Conservation (phyloP, 2,113 vertebrate species). For the Maylandia zebra region DNA sequence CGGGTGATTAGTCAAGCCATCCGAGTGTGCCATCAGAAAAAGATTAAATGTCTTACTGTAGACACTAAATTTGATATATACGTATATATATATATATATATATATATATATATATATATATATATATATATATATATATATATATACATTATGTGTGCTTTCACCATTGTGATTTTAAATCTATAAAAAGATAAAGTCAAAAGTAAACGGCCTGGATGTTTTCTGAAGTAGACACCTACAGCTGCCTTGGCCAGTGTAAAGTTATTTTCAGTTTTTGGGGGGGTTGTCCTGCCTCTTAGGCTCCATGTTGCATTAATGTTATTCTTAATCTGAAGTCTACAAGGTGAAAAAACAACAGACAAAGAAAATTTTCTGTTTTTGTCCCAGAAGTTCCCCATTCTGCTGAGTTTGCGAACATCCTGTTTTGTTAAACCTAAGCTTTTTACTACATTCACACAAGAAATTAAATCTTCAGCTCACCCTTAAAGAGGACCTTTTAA, state of each 20-base stretch:
- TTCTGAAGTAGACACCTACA: not conserved
- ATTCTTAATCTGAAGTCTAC: not conserved
- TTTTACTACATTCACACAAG: not conserved
- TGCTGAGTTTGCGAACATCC: not conserved
- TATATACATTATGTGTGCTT: not conserved
- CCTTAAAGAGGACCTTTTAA: accelerated
- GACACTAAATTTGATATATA: not conserved
- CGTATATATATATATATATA: not conserved
- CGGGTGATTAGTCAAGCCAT: not conserved
- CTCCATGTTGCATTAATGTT: not conserved
- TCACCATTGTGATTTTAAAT: not conserved
- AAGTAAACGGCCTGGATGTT: not conserved
- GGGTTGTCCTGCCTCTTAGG: not conserved
- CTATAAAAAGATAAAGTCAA: not conserved
- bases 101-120: too few relatives aligned
- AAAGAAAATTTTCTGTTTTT: not conserved
- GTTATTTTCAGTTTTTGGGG: not conserved
- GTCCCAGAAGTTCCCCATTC: not conserved
- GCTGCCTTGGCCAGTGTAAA: not conserved
- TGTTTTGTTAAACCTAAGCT: not conserved
- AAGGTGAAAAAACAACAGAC: not conserved
- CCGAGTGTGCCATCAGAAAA: not conserved
- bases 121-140: too few relatives aligned
- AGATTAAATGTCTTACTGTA: not conserved
- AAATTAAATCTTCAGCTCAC: not conserved